Evolutionary conservation across 2,888 invertebrate genomes (phyloP).

Genomic region (Cantharis lateralis): DNA sequence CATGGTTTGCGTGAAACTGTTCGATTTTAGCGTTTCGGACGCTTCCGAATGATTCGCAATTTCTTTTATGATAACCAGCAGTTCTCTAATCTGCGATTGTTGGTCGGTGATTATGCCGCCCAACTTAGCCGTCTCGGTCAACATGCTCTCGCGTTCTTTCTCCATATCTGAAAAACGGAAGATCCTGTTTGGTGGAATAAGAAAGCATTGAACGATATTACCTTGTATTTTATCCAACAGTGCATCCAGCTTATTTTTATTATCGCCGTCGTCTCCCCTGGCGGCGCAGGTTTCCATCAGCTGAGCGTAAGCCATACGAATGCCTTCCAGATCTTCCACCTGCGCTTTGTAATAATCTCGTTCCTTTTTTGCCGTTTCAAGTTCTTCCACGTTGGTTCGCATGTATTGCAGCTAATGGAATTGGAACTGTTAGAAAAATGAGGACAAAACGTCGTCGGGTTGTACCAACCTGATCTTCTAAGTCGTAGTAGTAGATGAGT

Average conservation of each 20-base stretch:
- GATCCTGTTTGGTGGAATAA: background rate
- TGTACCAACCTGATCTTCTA: constrained; percentile 15
- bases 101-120: background rate
- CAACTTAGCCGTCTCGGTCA: background rate
- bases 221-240: background rate
- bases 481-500: background rate
- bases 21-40: background rate
- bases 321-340: constrained; percentile 17
- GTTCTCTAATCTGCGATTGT: constrained; percentile 8
- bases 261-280: background rate
- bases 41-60: background rate
- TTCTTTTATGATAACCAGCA: background rate
- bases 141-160: background rate
- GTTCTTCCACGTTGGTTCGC: constrained; percentile 3
- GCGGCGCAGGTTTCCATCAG: constrained; percentile 8
- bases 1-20: background rate
- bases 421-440: background rate
- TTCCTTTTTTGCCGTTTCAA: constrained; percentile 15
- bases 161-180: constrained; percentile 5
- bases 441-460: background rate
- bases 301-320: constrained; percentile 14
- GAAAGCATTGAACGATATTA: background rate
- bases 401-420: constrained; percentile 4
- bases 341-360: constrained; percentile 24
- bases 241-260: background rate